A percentile compares a stretch with the other conserved stretches of the same genome.
These are phyloP conservation scores for Sinocyclocheilus grahami DNA, from an alignment of 2,113 vertebrate genomes.

Conservation along the genomic window DNA sequence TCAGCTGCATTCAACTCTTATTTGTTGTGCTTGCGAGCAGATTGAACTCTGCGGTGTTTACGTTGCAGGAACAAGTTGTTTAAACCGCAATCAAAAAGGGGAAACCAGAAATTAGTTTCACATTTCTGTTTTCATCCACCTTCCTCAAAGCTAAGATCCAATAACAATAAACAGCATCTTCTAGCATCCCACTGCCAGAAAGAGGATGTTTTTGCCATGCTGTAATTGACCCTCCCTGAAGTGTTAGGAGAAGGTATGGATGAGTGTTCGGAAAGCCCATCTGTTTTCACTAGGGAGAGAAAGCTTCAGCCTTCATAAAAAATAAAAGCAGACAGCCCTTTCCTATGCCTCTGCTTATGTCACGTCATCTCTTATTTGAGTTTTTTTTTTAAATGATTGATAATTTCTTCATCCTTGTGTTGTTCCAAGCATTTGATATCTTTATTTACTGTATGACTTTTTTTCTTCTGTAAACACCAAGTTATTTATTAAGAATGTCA, in stretches of 20 bases:
- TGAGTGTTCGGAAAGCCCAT: slow-evolving; percentile 64
- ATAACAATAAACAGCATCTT: slow-evolving; percentile 78
- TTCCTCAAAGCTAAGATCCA: slow-evolving; percentile 65
- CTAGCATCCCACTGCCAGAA: slow-evolving; percentile 71
- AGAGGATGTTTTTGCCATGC: slow-evolving; percentile 77
- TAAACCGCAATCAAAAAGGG: slow-evolving; percentile 74
- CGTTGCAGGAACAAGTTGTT: slow-evolving; percentile 59
- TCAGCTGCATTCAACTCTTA: slow-evolving; percentile 8
- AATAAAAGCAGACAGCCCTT: not conserved
- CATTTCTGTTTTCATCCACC: slow-evolving; percentile 66
- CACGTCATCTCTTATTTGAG: slow-evolving; percentile 39
- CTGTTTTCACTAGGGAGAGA: slow-evolving; percentile 72
- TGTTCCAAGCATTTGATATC: not conserved
- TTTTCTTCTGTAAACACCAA: not conserved
- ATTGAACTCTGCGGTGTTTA: slow-evolving; percentile 34
- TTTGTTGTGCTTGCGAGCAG: slow-evolving; percentile 28
- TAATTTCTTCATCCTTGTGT: not conserved
- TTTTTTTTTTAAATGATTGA: not conserved
- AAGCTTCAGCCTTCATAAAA: slow-evolving; percentile 31
- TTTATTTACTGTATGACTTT: not conserved
- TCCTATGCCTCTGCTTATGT: slow-evolving; percentile 33
- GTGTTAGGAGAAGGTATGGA: slow-evolving; percentile 72
- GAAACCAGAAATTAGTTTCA: slow-evolving; percentile 74
- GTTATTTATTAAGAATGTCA: not conserved
- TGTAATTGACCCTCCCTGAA: slow-evolving; percentile 78